phyloP scores from a whole-genome alignment of 2,797 vertebrate species.

The Phalanger gymnotis region DNA sequence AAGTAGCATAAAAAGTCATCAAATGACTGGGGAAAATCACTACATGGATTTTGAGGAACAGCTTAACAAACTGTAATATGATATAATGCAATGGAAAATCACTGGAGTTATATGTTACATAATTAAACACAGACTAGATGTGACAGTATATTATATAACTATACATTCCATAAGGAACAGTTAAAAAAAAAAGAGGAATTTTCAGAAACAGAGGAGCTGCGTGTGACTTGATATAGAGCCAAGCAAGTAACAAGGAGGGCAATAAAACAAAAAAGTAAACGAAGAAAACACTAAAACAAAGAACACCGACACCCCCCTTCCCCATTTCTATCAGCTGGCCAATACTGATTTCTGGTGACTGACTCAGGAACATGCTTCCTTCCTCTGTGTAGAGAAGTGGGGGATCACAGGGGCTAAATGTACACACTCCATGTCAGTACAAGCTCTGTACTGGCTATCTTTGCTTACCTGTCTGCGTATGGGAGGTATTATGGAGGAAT shows the following conservation, averaged over 20 bases:
- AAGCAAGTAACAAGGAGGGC: not conserved
- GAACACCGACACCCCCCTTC: fast-evolving
- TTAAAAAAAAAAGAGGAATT: not conserved
- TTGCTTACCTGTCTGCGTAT: not conserved
- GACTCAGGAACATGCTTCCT: not conserved
- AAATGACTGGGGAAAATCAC: not conserved
- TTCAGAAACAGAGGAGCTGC: not conserved
- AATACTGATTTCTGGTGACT: not conserved
- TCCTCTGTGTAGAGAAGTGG: not conserved
- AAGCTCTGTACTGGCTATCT: not conserved
- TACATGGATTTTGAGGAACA: not conserved
- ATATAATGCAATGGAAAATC: not conserved
- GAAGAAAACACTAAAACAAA: not conserved
- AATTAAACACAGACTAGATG: not conserved
- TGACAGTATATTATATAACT: not conserved
- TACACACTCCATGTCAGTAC: not conserved
- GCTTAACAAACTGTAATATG: not conserved
- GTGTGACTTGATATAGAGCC: not conserved
- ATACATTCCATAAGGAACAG: not conserved
- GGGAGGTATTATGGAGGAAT: not conserved
- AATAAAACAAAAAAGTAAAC: not conserved
- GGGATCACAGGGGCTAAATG: not conserved
- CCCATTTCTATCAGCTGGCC: not conserved
- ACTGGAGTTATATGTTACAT: not conserved
- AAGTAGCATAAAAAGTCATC: not conserved